These are phyloP conservation scores for Sylvicapra grimmia DNA, from an alignment of 2,113 vertebrate genomes.

Conservation along the genomic window DNA sequence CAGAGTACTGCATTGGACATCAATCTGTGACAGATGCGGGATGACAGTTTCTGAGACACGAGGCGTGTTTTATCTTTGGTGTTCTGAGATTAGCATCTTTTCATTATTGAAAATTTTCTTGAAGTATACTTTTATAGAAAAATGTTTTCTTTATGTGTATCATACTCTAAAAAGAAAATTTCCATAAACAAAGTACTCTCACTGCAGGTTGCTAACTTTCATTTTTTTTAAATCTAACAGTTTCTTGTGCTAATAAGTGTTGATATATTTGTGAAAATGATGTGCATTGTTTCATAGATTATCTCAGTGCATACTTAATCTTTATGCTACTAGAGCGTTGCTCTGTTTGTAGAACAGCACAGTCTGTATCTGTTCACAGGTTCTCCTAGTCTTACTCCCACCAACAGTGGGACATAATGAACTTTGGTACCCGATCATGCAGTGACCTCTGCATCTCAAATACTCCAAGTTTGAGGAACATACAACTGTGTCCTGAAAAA, in stretches of 20 bases:
- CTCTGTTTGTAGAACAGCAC: neutral
- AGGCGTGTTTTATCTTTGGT: too few species aligned
- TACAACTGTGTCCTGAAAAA: neutral
- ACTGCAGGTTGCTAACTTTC: neutral
- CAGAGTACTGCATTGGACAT: too few species aligned
- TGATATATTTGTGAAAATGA: neutral
- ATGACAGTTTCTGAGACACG: too few species aligned
- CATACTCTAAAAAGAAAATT: neutral
- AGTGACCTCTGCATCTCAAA: neutral
- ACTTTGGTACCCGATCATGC: neutral
- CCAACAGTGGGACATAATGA: neutral
- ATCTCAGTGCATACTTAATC: neutral
- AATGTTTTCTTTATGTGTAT: neutral
- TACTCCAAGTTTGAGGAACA: neutral
- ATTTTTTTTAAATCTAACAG: neutral
- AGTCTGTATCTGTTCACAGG: rapidly evolving
- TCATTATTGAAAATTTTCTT: too few species aligned
- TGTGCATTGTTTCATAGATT: neutral
- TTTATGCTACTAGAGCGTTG: neutral
- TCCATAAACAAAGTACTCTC: neutral
- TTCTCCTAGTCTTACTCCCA: neutral
- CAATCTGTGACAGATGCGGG: too few species aligned
- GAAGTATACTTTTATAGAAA: neutral
- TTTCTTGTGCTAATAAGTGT: neutral
- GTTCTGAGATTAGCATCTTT: too few species aligned